Evolutionary conservation across 2,888 invertebrate genomes (phyloP).

Genomic region (Drosophila neotestacea): DNA sequence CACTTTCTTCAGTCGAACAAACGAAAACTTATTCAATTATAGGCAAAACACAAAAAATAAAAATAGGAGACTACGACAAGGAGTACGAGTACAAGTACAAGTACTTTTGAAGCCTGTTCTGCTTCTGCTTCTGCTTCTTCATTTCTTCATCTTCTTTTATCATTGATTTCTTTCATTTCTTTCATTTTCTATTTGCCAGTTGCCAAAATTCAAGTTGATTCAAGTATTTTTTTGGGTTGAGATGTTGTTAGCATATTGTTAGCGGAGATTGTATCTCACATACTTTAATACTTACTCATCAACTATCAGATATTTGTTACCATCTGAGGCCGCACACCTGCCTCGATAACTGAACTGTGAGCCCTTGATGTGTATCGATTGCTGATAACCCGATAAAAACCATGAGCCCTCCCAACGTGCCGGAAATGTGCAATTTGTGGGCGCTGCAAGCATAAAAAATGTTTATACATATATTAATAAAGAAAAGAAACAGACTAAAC

Average conservation of each 20-base stretch:
- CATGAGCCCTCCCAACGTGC: constrained; percentile 94
- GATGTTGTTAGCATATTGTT: constrained; percentile 64
- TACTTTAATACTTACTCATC: constrained; percentile 91
- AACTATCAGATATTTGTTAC: constrained; percentile 94
- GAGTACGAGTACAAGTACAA: constrained; percentile 38
- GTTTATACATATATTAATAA: constrained; percentile 12
- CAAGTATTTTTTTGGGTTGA: constrained; percentile 47
- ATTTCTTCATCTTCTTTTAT: constrained; percentile 15
- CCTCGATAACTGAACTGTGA: constrained; percentile 94
- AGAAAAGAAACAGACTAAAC: constrained; percentile 6
- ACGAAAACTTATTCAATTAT: constrained; percentile 73
- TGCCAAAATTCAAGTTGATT: constrained; percentile 36
- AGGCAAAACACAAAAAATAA: constrained; percentile 63
- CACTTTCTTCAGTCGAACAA: constrained; percentile 48
- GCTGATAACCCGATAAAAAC: constrained; percentile 96
- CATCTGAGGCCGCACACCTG: constrained; percentile 92
- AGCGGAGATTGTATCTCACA: constrained; percentile 22
- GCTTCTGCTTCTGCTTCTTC: constrained; percentile 15
- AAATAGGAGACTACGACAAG: constrained; percentile 26
- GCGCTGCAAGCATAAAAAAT: constrained; percentile 70
- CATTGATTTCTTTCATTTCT: constrained; percentile 9
- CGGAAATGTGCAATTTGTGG: constrained; percentile 92
- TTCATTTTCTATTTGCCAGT: constrained; percentile 51
- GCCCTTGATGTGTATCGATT: constrained; percentile 93
- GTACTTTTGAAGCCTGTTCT: constrained; percentile 39